These are phyloP conservation scores for Lomographa bimaculata DNA, from an alignment of 2,888 invertebrate species.

Conservation along the genomic window DNA sequence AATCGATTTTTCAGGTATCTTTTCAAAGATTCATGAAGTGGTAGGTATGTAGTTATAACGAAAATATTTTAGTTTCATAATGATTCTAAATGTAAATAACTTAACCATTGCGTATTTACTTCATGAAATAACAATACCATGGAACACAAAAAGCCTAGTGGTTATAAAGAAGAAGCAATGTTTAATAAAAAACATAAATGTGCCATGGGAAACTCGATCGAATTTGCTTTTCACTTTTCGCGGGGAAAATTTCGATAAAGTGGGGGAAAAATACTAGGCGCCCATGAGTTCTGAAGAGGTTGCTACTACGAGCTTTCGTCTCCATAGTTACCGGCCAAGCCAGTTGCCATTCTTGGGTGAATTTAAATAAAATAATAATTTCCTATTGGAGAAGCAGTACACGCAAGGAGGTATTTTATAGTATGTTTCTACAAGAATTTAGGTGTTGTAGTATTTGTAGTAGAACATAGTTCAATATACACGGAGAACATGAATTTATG, in stretches of 20 bases:
- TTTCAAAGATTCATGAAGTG: not conserved
- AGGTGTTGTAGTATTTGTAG: constrained; percentile 54
- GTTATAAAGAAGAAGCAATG: too few species aligned
- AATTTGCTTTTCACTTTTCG: constrained; percentile 29
- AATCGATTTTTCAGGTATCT: constrained; percentile 5
- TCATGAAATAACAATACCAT: too few species aligned
- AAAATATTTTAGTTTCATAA: constrained; percentile 1
- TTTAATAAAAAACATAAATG: too few species aligned
- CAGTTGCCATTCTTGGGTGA: constrained; percentile 18
- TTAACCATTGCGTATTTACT: not conserved
- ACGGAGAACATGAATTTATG: constrained; percentile 27
- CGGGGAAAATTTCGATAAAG: constrained; percentile 69
- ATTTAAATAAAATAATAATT: constrained; percentile 72
- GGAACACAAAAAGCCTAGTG: too few species aligned
- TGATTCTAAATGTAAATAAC: not conserved
- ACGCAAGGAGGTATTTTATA: constrained; percentile 33
- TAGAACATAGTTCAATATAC: constrained; percentile 40
- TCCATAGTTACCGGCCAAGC: constrained; percentile 28
- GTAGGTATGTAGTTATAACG: constrained; percentile 6
- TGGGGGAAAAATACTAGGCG: constrained; percentile 69
- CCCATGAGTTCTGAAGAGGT: constrained; percentile 38
- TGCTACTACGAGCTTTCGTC: constrained; percentile 20
- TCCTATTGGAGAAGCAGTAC: constrained; percentile 51
- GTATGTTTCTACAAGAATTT: constrained; percentile 44
- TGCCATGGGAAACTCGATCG: constrained; percentile 4